These are phyloP conservation scores for Agrotis segetum DNA, from an alignment of 2,888 invertebrate species.

Conservation along the genomic window DNA sequence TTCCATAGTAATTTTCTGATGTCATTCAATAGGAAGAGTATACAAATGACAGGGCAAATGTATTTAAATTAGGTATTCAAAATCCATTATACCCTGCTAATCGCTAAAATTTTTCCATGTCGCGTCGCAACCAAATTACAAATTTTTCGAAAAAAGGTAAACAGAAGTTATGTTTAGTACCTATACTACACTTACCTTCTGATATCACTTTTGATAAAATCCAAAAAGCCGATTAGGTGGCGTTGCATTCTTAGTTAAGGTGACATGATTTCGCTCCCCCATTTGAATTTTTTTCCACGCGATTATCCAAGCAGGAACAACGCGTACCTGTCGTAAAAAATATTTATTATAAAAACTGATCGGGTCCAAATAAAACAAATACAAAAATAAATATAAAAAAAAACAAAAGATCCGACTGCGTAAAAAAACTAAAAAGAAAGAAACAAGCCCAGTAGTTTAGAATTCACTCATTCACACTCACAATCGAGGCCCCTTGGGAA, in stretches of 20 bases:
- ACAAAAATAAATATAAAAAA: no score
- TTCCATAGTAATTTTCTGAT: no score
- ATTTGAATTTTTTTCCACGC: slow-evolving; percentile 16
- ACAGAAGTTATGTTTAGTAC: not conserved
- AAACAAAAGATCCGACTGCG: no score
- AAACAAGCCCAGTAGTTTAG: no score
- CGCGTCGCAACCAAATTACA: not conserved
- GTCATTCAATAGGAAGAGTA: no score
- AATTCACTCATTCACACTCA: no score
- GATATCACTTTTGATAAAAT: slow-evolving; percentile 27
- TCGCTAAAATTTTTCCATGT: slow-evolving; percentile 14
- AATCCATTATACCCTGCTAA: not conserved
- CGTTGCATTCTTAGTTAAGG: slow-evolving; percentile 1
- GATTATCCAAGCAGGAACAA: slow-evolving; percentile 4
- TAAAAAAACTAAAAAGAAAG: no score
- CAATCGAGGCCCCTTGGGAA: no score
- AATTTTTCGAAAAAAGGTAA: not conserved
- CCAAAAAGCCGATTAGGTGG: slow-evolving; percentile 16
- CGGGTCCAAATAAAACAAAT: no score
- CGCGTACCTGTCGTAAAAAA: not conserved
- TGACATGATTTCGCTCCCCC: slow-evolving; percentile 6
- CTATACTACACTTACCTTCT: slow-evolving; percentile 2
- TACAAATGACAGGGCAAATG: no score
- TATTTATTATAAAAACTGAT: no score
- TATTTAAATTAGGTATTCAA: slow-evolving; percentile 5